A percentile compares a stretch with the other conserved stretches of the same genome.
Conservation (phyloP, 2,797 vertebrate genomes). For the Anas acuta region DNA sequence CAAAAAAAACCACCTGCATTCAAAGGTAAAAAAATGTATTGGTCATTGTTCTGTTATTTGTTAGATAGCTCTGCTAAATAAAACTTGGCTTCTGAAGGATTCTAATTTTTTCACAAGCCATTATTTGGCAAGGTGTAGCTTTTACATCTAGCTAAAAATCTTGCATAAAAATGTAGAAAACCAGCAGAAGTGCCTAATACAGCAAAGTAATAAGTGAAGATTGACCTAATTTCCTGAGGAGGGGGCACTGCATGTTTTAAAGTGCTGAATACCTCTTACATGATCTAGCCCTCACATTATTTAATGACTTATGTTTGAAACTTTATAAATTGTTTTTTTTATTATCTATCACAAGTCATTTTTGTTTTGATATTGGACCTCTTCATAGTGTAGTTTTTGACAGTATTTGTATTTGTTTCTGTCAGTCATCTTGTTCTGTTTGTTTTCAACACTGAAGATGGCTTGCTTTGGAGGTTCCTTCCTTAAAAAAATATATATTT, state of each 20-base stretch:
- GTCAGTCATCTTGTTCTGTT: background rate
- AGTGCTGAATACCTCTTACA: background rate
- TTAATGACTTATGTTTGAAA: slow-evolving; percentile 67
- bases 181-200: slow-evolving; percentile 19
- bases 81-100: background rate
- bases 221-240: background rate
- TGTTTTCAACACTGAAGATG: background rate
- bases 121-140: slow-evolving; percentile 54
- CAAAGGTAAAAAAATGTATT: background rate
- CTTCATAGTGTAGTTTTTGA: background rate
- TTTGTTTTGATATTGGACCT: background rate
- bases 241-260: background rate
- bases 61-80: background rate
- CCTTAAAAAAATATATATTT: background rate
- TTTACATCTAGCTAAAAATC: slow-evolving; percentile 53
- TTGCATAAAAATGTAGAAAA: slow-evolving; percentile 68
- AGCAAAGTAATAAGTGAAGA: background rate
- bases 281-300: slow-evolving; percentile 15
- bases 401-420: background rate
- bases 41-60: background rate
- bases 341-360: slow-evolving; percentile 35
- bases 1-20: background rate
- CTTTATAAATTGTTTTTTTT: slow-evolving; percentile 45
- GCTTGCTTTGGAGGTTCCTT: background rate
- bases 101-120: slow-evolving; percentile 62